Percentiles rank a stretch among this genome's conserved stretches.
Conservation (phyloP, 2,888 invertebrate genomes). For the Drosophila pseudotalamancana region DNA sequence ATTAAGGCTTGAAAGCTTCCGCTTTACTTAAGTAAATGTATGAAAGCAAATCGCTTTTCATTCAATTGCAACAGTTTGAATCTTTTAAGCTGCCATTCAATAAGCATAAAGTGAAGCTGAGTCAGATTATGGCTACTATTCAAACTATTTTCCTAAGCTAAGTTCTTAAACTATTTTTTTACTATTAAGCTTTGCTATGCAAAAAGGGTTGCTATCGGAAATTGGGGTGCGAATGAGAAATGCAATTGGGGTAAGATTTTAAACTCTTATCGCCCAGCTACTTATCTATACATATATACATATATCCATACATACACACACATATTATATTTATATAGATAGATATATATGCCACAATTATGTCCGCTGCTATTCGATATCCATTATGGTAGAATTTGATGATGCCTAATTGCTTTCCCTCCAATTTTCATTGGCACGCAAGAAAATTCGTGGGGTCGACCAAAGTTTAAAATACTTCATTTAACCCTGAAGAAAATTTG, state of each 20-base stretch:
- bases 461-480: conserved; percentile 3
- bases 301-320: not conserved
- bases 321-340: not conserved
- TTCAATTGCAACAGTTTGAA: conserved; percentile 24
- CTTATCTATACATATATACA: conserved; percentile 12
- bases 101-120: conserved; percentile 31
- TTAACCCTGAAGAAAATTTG: conserved; percentile 17
- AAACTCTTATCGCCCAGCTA: conserved; percentile 13
- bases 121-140: conserved; percentile 3
- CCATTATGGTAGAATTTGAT: conserved; percentile 37
- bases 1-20: not conserved
- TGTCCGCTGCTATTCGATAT: conserved; percentile 14
- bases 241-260: conserved; percentile 30
- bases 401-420: conserved; percentile 16
- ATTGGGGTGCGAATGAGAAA: conserved; percentile 20
- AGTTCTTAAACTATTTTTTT: conserved; percentile 7
- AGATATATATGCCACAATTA: conserved; percentile 17
- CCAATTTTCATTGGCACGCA: conserved; percentile 30
- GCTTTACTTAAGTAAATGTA: not conserved
- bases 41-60: conserved; percentile 2
- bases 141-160: conserved; percentile 12
- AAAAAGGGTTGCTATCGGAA: conserved; percentile 25
- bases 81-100: conserved; percentile 41
- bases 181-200: not conserved
- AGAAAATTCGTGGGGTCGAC: conserved; percentile 2